These are phyloP conservation scores for Threskiornis aethiopicus DNA, from an alignment of 2,797 vertebrate genomes.

Conservation along the genomic window DNA sequence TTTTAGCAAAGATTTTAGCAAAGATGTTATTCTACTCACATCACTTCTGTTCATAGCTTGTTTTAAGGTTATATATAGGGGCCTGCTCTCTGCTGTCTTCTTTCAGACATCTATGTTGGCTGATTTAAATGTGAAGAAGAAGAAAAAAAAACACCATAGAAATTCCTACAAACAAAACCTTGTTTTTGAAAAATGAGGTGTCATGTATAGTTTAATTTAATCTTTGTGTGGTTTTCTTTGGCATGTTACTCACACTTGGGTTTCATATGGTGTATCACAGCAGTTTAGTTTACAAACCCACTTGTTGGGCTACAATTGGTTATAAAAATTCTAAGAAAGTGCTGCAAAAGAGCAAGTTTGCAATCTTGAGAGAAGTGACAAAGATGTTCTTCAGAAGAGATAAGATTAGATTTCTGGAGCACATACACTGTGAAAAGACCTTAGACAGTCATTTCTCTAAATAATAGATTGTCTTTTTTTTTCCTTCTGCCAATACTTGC, in stretches of 20 bases:
- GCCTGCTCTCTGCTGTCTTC: not conserved
- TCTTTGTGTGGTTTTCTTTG: slow-evolving; percentile 31
- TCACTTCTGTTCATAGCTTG: not conserved
- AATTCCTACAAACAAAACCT: not conserved
- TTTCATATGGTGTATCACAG: slow-evolving; percentile 5
- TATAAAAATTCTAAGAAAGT: slow-evolving; percentile 1
- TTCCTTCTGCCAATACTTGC: not conserved
- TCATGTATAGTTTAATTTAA: slow-evolving; percentile 34
- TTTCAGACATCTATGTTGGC: slow-evolving; percentile 27
- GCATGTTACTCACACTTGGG: not conserved
- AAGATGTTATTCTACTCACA: not conserved
- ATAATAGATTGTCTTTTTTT: not conserved
- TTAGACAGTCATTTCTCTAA: not conserved
- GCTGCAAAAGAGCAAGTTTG: not conserved
- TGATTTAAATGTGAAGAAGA: slow-evolving; percentile 8
- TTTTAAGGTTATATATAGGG: not conserved
- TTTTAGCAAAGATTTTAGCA: not conserved
- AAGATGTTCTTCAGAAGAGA: not conserved
- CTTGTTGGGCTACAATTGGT: not conserved
- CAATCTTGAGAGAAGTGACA: not conserved
- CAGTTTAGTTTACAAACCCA: slow-evolving; percentile 8
- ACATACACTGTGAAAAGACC: not conserved
- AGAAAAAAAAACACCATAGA: not conserved
- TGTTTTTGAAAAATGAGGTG: slow-evolving; percentile 25
- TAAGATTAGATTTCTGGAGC: not conserved